Evolutionary conservation across 2,888 invertebrate species (phyloP).

Genomic region (Hirtodrosophila cameraria): DNA sequence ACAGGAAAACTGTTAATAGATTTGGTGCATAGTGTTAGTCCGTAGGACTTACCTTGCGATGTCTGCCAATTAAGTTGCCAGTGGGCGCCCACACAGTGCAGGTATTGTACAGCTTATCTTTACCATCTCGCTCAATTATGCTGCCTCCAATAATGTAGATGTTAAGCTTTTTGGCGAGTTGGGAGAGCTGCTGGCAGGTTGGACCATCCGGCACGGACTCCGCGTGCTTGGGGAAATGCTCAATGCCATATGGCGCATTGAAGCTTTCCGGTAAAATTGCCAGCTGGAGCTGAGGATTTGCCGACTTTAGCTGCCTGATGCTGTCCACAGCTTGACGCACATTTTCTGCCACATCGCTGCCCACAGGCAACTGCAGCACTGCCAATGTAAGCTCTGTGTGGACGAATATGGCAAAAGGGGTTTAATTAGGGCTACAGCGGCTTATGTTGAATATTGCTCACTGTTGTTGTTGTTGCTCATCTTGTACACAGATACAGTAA

Average conservation of each 20-base stretch:
- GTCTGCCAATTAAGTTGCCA: conserved; percentile 91
- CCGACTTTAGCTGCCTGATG: conserved; percentile 67
- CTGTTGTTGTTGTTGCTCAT: conserved; percentile 39
- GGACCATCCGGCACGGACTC: conserved; percentile 93
- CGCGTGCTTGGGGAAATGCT: conserved; percentile 92
- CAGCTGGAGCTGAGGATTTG: conserved; percentile 83
- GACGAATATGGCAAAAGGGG: conserved; percentile 6
- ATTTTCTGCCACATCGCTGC: conserved; percentile 63
- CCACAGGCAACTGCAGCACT: conserved; percentile 74
- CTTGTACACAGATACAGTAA: not conserved
- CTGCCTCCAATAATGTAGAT: conserved; percentile 95
- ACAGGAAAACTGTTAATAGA: too few species aligned
- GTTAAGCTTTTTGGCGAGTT: conserved; percentile 90
- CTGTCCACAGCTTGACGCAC: conserved; percentile 68
- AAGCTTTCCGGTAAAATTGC: conserved; percentile 94
- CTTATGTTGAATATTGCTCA: conserved; percentile 26
- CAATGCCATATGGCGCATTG: conserved; percentile 95
- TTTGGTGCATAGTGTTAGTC: too few species aligned
- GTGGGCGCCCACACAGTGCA: conserved; percentile 93
- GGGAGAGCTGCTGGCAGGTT: conserved; percentile 89
- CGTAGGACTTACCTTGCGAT: conserved; percentile 89
- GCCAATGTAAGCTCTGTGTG: conserved; percentile 77
- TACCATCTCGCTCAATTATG: conserved; percentile 90
- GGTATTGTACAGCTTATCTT: conserved; percentile 91
- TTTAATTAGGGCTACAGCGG: conserved; percentile 40